phyloP scores from a whole-genome alignment of 1,140 invertebrate species.

The Trichonephila clavata region DNA sequence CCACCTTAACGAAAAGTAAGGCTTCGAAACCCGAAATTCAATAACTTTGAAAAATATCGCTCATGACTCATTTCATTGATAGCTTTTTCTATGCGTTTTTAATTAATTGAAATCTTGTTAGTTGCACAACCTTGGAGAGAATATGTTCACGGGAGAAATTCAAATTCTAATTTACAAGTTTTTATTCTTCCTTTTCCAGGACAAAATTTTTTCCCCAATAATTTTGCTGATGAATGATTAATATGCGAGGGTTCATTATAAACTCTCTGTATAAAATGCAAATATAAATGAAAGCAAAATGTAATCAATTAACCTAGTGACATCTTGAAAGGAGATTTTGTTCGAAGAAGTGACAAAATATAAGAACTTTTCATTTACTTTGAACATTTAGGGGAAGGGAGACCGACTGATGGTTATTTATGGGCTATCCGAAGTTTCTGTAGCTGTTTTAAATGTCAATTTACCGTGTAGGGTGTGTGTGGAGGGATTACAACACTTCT shows the following conservation, averaged over 20 bases:
- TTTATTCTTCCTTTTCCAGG: slow-evolving; percentile 1
- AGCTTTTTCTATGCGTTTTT: background rate
- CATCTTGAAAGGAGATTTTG: background rate
- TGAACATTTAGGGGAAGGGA: background rate
- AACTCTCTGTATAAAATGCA: background rate
- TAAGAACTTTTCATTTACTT: background rate
- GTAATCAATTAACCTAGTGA: slow-evolving; percentile 15
- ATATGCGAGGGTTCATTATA: background rate
- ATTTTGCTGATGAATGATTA: slow-evolving; percentile 3
- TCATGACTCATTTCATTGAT: slow-evolving; percentile 14
- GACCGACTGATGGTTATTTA: background rate
- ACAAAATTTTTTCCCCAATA: background rate
- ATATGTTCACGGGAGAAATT: background rate
- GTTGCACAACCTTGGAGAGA: background rate
- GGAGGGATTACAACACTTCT: too few species aligned
- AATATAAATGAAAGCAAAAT: background rate
- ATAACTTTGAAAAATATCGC: background rate
- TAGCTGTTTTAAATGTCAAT: background rate
- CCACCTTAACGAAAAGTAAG: background rate
- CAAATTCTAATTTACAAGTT: background rate
- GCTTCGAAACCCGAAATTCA: background rate
- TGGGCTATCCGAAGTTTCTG: background rate
- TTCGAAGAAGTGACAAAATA: background rate
- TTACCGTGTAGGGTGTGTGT: too few species aligned
- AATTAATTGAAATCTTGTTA: slow-evolving; percentile 51